phyloP scores from a whole-genome alignment of 2,113 vertebrate species.

The Scolopax mira region DNA sequence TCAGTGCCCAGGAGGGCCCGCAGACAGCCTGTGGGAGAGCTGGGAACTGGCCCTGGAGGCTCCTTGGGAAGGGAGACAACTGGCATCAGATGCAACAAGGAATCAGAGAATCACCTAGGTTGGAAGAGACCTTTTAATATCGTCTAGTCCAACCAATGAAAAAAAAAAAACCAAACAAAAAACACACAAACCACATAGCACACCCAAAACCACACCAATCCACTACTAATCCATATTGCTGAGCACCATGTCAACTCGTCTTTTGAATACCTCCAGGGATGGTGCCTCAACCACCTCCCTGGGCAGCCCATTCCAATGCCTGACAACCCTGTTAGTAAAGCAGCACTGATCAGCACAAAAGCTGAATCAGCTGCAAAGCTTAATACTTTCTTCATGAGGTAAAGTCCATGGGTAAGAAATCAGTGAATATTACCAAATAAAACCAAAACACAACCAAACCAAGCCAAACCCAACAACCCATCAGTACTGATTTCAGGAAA shows the following conservation, averaged over 20 bases:
- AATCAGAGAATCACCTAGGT: too few species aligned
- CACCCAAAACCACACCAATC: too few species aligned
- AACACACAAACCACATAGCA: too few species aligned
- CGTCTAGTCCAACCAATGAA: too few species aligned
- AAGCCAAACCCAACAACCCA: background rate
- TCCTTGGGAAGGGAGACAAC: background rate
- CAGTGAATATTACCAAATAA: background rate
- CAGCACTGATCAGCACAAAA: background rate
- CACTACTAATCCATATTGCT: too few species aligned
- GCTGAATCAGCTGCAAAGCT: background rate
- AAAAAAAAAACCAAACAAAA: too few species aligned
- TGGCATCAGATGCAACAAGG: background rate
- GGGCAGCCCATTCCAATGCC: too few species aligned
- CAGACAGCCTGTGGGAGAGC: background rate
- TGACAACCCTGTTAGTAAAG: too few species aligned
- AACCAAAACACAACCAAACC: background rate
- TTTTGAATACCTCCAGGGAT: too few species aligned
- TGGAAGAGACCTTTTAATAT: too few species aligned
- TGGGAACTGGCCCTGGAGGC: background rate
- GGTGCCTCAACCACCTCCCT: too few species aligned
- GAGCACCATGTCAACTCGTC: too few species aligned
- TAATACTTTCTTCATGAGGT: background rate
- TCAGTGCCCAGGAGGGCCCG: background rate
- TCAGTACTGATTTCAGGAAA: background rate
- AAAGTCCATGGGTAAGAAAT: background rate